Percentiles rank a stretch among this genome's conserved stretches.
phyloP scores from a whole-genome alignment of 2,888 invertebrate genomes.

The Leptodirus hochenwartii region DNA sequence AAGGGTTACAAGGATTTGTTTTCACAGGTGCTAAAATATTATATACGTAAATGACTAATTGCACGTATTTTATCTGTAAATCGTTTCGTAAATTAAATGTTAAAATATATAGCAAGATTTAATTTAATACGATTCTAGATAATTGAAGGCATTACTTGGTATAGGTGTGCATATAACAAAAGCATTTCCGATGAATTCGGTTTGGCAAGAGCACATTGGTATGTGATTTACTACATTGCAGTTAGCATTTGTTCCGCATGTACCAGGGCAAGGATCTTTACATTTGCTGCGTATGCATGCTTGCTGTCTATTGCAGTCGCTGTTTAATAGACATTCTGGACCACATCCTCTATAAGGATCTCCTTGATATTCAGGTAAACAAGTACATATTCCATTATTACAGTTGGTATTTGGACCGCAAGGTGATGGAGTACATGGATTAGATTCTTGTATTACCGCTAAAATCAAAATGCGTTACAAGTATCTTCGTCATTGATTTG shows the following conservation, averaged over 20 bases:
- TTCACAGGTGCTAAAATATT: no score
- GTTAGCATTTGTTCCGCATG: constrained; percentile 53
- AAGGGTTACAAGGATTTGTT: constrained; percentile 24
- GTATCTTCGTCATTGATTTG: constrained; percentile 5
- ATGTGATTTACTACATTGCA: constrained; percentile 61
- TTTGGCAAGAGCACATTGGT: constrained; percentile 55
- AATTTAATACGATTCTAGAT: no score
- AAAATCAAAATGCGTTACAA: no score
- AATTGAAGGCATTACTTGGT: no score
- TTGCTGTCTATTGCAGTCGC: constrained; percentile 48
- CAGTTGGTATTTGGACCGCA: constrained; percentile 45
- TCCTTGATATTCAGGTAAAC: constrained; percentile 46
- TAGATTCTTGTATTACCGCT: no score
- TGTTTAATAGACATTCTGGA: constrained; percentile 56
- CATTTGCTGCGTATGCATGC: constrained; percentile 55
- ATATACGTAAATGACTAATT: background rate
- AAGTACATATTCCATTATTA: constrained; percentile 47
- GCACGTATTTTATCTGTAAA: no score
- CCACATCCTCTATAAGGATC: constrained; percentile 49
- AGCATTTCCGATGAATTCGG: constrained; percentile 51
- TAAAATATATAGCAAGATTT: no score
- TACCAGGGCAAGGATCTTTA: constrained; percentile 49
- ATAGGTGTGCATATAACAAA: constrained; percentile 40
- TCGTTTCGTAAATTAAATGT: no score
- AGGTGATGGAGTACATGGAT: constrained; percentile 44